A percentile compares a stretch with the other conserved stretches of the same genome.
These are phyloP conservation scores for Trachymyrmex cornetzi DNA, from an alignment of 1,140 invertebrate species.

Conservation along the genomic window DNA sequence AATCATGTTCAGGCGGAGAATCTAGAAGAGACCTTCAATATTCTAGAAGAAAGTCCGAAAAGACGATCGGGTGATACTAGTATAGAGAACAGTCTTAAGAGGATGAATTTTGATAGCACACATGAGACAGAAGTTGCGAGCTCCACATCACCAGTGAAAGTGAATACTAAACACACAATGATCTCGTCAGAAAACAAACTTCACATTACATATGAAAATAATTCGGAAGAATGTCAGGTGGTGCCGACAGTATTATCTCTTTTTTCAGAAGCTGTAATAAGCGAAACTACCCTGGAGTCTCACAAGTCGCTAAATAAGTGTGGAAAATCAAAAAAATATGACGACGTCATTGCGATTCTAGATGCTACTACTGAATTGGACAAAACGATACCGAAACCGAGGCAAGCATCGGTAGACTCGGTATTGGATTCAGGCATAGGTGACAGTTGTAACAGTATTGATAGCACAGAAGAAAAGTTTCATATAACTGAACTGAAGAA, in stretches of 20 bases:
- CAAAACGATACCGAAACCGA: slow-evolving; percentile 79
- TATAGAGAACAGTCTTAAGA: slow-evolving; percentile 82
- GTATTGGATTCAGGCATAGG: slow-evolving; percentile 87
- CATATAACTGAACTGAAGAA: slow-evolving; percentile 70
- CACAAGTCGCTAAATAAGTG: slow-evolving; percentile 27
- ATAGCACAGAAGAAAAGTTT: slow-evolving; percentile 80
- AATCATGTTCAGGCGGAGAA: slow-evolving; percentile 77
- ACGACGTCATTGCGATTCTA: background rate
- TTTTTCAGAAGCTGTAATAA: slow-evolving; percentile 38
- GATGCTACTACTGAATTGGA: slow-evolving; percentile 57
- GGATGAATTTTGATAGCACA: slow-evolving; percentile 76
- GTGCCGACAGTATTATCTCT: slow-evolving; percentile 79
- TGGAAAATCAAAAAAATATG: slow-evolving; percentile 10
- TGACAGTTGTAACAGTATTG: slow-evolving; percentile 86
- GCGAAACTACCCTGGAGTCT: slow-evolving; percentile 37
- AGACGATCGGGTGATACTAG: slow-evolving; percentile 81
- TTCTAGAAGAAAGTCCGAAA: slow-evolving; percentile 81
- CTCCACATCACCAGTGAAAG: slow-evolving; percentile 26
- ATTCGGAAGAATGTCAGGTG: slow-evolving; percentile 84
- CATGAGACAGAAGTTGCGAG: background rate
- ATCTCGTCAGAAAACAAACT: slow-evolving; percentile 57
- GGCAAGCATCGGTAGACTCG: slow-evolving; percentile 87
- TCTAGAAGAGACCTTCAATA: slow-evolving; percentile 76
- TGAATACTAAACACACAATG: slow-evolving; percentile 24
- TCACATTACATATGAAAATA: slow-evolving; percentile 73